A percentile compares a stretch with the other conserved stretches of the same genome.
Evolutionary conservation across 2,797 vertebrate species (phyloP).

Genomic region (Pipistrellus pipistrellus): DNA sequence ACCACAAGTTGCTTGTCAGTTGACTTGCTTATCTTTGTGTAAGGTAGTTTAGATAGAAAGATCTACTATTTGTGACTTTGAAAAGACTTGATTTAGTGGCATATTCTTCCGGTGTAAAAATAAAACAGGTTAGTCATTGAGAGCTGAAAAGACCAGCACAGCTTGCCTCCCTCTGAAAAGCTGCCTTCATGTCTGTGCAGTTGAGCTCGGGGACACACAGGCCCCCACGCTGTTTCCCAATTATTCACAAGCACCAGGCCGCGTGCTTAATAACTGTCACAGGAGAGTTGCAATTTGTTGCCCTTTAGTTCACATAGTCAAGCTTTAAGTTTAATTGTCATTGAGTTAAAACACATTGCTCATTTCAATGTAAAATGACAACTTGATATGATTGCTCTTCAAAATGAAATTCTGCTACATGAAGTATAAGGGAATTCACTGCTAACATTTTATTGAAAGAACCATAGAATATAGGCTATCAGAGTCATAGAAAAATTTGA

Average conservation of each 20-base stretch:
- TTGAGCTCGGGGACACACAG: neutral
- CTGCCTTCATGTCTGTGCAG: neutral
- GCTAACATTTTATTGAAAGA: neutral
- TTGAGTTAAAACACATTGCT: neutral
- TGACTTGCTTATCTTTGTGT: neutral
- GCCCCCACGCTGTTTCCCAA: neutral
- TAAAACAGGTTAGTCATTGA: neutral
- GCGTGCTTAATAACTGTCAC: neutral
- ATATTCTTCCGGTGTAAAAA: neutral
- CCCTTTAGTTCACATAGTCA: neutral
- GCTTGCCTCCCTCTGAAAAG: neutral
- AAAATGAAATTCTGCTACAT: neutral
- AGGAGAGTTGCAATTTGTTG: neutral
- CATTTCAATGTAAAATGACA: constrained; percentile 46
- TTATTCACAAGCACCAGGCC: neutral
- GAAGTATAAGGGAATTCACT: neutral
- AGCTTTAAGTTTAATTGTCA: neutral
- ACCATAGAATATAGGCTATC: neutral
- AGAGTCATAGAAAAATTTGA: neutral
- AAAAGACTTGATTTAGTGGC: neutral
- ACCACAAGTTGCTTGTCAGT: neutral
- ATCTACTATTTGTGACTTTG: neutral
- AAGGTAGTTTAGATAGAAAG: neutral
- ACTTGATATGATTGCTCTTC: neutral
- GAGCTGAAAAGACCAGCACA: neutral